phyloP scores from a whole-genome alignment of 2,888 invertebrate species.

The Eristalis tenax region DNA sequence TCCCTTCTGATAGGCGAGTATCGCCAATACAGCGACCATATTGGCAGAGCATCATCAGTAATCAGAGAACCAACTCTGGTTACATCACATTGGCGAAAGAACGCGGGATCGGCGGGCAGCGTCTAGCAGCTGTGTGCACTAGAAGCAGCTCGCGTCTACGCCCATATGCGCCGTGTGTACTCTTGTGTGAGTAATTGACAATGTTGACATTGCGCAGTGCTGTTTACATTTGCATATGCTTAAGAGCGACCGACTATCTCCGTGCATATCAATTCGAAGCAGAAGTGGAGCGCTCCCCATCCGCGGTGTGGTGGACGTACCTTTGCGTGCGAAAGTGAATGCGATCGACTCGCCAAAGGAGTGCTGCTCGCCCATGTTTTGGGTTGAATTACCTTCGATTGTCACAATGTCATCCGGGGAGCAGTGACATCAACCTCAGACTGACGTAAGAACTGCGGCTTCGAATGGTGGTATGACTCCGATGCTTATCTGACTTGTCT shows the following conservation, averaged over 20 bases:
- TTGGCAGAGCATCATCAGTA: constrained; percentile 13
- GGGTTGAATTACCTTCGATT: constrained; percentile 33
- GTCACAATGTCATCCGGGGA: constrained; percentile 37
- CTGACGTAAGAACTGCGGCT: constrained; percentile 29
- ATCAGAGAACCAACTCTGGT: constrained; percentile 40
- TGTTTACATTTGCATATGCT: constrained; percentile 59
- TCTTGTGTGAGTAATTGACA: constrained; percentile 55
- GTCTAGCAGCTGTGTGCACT: not conserved
- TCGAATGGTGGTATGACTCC: not conserved
- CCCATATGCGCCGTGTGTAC: constrained; percentile 19
- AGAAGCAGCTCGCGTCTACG: too few species aligned
- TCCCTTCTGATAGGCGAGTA: constrained; percentile 44
- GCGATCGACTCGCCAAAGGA: not conserved
- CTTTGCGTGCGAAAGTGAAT: constrained; percentile 18
- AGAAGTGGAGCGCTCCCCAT: not conserved
- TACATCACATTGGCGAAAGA: constrained; percentile 42
- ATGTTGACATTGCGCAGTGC: constrained; percentile 57
- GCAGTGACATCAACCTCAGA: constrained; percentile 34
- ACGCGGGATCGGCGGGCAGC: not conserved
- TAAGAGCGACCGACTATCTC: constrained; percentile 12
- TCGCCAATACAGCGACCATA: not conserved
- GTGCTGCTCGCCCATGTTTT: not conserved
- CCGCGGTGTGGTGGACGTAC: not conserved
- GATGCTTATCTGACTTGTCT: constrained; percentile 27
- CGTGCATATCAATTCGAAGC: constrained; percentile 29